Conservation (phyloP, 1,140 invertebrate genomes). For the Phymorhynchus buccinoides region DNA sequence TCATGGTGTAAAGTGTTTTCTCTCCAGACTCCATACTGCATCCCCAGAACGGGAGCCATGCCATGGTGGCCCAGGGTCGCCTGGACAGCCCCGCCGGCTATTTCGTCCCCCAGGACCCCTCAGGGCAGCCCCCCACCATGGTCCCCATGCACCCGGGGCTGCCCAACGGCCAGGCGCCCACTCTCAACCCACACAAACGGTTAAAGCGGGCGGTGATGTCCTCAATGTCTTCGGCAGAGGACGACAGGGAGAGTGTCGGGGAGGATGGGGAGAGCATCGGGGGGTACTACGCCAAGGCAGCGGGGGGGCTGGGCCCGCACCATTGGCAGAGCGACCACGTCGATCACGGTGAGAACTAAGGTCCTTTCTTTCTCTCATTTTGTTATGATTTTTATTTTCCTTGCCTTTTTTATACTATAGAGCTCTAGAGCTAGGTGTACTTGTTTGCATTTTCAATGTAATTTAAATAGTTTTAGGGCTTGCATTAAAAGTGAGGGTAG, state of each 20-base stretch:
- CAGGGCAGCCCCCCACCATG: conserved; percentile 53
- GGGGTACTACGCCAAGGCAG: conserved; percentile 78
- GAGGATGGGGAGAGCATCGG: conserved; percentile 72
- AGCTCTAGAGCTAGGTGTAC: neutral
- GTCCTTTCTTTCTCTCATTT: neutral
- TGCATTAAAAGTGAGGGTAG: neutral
- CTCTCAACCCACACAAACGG: conserved; percentile 75
- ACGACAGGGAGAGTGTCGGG: conserved; percentile 74
- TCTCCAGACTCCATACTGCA: conserved; percentile 93
- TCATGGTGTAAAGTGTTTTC: conserved; percentile 59
- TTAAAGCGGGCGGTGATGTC: conserved; percentile 74
- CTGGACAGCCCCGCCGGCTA: conserved; percentile 93
- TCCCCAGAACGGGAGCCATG: conserved; percentile 83
- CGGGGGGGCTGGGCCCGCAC: conserved; percentile 76
- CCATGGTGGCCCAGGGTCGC: conserved; percentile 77
- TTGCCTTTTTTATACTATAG: neutral
- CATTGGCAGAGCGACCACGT: conserved; percentile 77
- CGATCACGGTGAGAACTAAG: conserved; percentile 59
- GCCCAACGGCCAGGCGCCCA: conserved; percentile 67
- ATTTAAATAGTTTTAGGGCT: no score
- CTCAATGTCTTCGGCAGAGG: conserved; percentile 77
- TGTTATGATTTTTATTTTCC: no score
- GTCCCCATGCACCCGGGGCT: conserved; percentile 57
- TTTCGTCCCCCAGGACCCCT: conserved; percentile 83
- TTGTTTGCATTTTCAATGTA: conserved; percentile 1